Conservation (phyloP, 2,797 vertebrate genomes). For the Toxotes lorentzi region DNA sequence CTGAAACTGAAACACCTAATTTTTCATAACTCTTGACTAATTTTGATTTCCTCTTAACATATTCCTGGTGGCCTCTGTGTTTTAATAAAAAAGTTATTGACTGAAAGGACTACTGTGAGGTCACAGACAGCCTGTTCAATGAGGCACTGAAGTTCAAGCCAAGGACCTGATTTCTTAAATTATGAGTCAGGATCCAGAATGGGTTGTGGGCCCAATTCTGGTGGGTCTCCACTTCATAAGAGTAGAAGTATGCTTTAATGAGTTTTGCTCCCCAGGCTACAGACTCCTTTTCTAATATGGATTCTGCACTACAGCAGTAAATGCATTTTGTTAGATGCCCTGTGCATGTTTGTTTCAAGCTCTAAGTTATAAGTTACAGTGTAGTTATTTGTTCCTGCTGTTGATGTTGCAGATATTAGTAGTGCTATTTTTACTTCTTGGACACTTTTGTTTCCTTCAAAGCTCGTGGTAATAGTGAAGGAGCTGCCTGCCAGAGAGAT, state of each 20-base stretch:
- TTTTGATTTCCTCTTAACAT: constrained; percentile 67
- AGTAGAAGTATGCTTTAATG: constrained; percentile 63
- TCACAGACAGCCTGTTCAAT: constrained; percentile 51
- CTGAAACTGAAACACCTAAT: constrained; percentile 65
- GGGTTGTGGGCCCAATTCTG: constrained; percentile 52
- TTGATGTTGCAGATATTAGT: constrained; percentile 44
- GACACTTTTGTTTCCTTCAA: constrained; percentile 54
- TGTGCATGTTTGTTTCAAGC: constrained; percentile 3
- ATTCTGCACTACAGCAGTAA: constrained; percentile 25
- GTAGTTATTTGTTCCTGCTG: constrained; percentile 27
- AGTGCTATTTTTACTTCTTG: constrained; percentile 50
- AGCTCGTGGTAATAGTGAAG: constrained; percentile 52
- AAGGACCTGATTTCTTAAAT: constrained; percentile 58
- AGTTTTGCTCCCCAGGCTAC: constrained; percentile 53
- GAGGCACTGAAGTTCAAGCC: constrained; percentile 55
- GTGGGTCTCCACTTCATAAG: constrained; percentile 56
- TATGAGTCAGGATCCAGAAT: constrained; percentile 58
- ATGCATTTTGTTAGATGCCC: constrained; percentile 29
- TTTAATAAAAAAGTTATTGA: constrained; percentile 70
- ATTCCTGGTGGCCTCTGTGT: constrained; percentile 54
- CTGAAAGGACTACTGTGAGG: constrained; percentile 63
- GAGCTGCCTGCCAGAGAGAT: constrained; percentile 73
- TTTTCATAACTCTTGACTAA: constrained; percentile 71
- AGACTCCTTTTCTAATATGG: constrained; percentile 34
- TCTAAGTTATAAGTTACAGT: constrained; percentile 14